Conservation (phyloP, 2,888 invertebrate species). For the Eumerus sabulonum region DNA sequence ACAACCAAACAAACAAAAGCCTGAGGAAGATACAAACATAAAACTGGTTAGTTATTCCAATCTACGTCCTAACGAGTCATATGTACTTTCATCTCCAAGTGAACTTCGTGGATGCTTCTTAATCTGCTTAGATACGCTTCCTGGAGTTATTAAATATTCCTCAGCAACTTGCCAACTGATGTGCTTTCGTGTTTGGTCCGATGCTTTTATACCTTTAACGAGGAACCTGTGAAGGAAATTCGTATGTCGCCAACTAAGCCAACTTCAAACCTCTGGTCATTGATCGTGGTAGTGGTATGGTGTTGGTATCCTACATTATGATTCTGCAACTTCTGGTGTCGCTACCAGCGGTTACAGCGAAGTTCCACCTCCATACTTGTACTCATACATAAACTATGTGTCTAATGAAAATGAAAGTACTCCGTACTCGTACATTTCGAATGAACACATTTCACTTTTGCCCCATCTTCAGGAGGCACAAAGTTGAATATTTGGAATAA, state of each 20-base stretch:
- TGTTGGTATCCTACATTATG: conserved; percentile 24
- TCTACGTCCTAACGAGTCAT: too few species aligned
- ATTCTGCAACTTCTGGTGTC: conserved; percentile 51
- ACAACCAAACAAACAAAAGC: conserved; percentile 76
- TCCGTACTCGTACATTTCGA: not conserved
- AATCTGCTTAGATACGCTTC: conserved; percentile 11
- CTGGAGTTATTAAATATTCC: conserved; percentile 45
- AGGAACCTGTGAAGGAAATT: conserved; percentile 49
- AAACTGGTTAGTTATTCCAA: conserved; percentile 20
- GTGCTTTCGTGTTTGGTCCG: conserved; percentile 51
- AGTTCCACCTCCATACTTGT: conserved; percentile 57
- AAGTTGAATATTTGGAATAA: conserved; percentile 17
- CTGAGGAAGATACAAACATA: conserved; percentile 66
- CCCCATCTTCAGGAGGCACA: not conserved
- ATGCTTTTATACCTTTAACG: conserved; percentile 67
- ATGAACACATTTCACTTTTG: conserved; percentile 33
- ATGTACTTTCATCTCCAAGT: conserved; percentile 62
- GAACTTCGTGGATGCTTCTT: conserved; percentile 28
- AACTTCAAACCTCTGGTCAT: conserved; percentile 20
- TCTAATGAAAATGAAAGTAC: conserved; percentile 66
- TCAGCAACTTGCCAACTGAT: conserved; percentile 56
- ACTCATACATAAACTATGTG: conserved; percentile 54
- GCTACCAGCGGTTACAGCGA: conserved; percentile 33
- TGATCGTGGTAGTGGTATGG: conserved; percentile 15
- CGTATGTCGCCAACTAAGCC: conserved; percentile 21